A percentile compares a stretch with the other conserved stretches of the same genome.
Conservation (phyloP, 2,888 invertebrate genomes). For the Marasmarcha lunaedactyla region DNA sequence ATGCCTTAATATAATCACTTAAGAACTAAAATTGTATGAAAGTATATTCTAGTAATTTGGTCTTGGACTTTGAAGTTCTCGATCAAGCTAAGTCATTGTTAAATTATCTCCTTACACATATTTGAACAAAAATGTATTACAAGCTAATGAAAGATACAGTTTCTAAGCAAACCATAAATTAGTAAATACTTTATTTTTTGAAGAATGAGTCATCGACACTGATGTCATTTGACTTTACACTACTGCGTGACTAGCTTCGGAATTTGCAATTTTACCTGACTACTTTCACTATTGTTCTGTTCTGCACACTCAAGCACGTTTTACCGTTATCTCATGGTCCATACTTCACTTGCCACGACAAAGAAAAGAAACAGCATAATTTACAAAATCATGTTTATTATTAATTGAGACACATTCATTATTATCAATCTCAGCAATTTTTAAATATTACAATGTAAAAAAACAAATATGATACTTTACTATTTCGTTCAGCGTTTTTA, state of each 20-base stretch:
- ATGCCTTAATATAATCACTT: too few species aligned
- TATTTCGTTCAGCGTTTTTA: constrained; percentile 54
- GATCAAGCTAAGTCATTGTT: too few species aligned
- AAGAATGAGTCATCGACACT: not conserved
- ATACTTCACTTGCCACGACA: constrained; percentile 13
- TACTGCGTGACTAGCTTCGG: constrained; percentile 10
- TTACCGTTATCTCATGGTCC: constrained; percentile 12
- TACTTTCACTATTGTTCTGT: constrained; percentile 16
- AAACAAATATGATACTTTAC: constrained; percentile 47
- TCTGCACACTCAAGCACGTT: constrained; percentile 1
- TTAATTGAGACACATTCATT: constrained; percentile 43
- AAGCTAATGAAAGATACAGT: too few species aligned
- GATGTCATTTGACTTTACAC: constrained; percentile 7
- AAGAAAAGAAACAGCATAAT: constrained; percentile 28
- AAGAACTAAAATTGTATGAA: too few species aligned
- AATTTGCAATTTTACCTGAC: constrained; percentile 1
- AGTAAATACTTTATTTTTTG: not conserved
- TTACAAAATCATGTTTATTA: constrained; percentile 65
- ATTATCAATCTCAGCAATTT: constrained; percentile 62
- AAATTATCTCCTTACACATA: too few species aligned
- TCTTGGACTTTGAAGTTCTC: too few species aligned
- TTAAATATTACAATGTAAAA: constrained; percentile 52
- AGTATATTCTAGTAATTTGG: too few species aligned
- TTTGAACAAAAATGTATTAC: too few species aligned
- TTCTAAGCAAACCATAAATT: too few species aligned